Evolutionary conservation across 2,113 vertebrate genomes (phyloP).

Genomic region (Neopipo cinnamomea): DNA sequence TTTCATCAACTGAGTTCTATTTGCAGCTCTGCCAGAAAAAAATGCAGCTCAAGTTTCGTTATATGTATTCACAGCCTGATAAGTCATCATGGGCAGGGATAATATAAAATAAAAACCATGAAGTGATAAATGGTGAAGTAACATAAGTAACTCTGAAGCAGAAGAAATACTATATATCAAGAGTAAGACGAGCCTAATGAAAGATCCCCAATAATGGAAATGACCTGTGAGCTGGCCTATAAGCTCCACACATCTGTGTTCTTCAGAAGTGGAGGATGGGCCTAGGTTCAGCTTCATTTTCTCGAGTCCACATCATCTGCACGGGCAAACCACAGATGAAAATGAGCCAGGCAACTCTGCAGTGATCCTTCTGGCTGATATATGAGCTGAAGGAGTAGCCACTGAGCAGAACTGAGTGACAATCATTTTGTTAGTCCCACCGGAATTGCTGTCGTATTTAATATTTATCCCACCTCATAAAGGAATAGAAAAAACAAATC

Average conservation of each 20-base stretch:
- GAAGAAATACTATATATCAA: slow-evolving; percentile 5
- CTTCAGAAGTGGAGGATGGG: neutral
- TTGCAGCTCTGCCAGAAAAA: slow-evolving; percentile 60
- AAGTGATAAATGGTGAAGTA: slow-evolving; percentile 60
- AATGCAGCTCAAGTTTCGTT: slow-evolving; percentile 61
- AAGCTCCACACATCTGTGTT: neutral
- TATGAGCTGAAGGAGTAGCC: neutral
- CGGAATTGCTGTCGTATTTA: slow-evolving; percentile 12
- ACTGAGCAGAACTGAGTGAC: neutral
- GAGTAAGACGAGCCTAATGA: neutral
- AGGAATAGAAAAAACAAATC: neutral
- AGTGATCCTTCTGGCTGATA: neutral
- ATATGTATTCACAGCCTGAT: slow-evolving; percentile 66
- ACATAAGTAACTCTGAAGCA: slow-evolving; percentile 45
- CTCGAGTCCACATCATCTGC: neutral
- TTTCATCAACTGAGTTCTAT: slow-evolving; percentile 66
- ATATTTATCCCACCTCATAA: neutral
- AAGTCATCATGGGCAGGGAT: slow-evolving; percentile 69
- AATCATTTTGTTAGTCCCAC: neutral
- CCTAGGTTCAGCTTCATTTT: neutral
- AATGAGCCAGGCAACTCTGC: neutral
- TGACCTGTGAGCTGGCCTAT: neutral
- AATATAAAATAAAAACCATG: slow-evolving; percentile 73
- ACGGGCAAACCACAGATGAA: neutral
- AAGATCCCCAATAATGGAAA: neutral